A percentile compares a stretch with the other conserved stretches of the same genome.
Conservation (phyloP, 2,113 vertebrate genomes). For the Pardalotus punctatus region DNA sequence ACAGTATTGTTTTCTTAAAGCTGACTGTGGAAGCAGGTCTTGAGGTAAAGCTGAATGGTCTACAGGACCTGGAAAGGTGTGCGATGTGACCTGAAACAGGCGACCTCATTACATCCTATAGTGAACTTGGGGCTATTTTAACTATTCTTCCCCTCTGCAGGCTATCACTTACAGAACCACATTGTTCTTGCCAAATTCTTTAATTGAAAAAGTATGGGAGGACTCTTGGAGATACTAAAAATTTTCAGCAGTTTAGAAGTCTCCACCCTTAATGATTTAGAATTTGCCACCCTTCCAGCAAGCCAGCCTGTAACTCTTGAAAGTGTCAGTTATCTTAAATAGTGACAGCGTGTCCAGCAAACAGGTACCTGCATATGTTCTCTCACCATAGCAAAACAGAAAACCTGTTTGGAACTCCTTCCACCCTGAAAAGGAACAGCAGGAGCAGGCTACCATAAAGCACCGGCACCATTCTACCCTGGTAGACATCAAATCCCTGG, state of each 20-base stretch:
- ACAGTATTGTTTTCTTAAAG: neutral
- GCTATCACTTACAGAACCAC: neutral
- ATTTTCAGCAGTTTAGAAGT: neutral
- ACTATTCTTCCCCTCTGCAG: neutral
- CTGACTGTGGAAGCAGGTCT: neutral
- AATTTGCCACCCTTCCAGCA: neutral
- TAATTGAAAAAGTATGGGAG: neutral
- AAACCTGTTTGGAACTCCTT: neutral
- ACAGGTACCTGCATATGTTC: neutral
- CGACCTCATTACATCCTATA: neutral
- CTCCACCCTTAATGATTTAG: neutral
- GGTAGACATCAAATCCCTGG: fast-evolving
- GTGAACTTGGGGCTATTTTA: neutral
- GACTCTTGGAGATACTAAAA: neutral
- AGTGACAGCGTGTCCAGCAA: neutral
- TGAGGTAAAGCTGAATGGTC: neutral
- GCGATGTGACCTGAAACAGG: neutral
- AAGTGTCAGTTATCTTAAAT: neutral
- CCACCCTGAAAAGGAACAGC: neutral
- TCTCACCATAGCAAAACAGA: neutral
- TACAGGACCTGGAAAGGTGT: neutral
- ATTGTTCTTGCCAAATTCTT: neutral
- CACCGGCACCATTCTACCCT: neutral
- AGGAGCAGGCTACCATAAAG: neutral
- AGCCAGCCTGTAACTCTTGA: neutral